Percentiles rank a stretch among this genome's conserved stretches.
Conservation (phyloP, 2,797 vertebrate species). For the Melanotaenia pygmaea region DNA sequence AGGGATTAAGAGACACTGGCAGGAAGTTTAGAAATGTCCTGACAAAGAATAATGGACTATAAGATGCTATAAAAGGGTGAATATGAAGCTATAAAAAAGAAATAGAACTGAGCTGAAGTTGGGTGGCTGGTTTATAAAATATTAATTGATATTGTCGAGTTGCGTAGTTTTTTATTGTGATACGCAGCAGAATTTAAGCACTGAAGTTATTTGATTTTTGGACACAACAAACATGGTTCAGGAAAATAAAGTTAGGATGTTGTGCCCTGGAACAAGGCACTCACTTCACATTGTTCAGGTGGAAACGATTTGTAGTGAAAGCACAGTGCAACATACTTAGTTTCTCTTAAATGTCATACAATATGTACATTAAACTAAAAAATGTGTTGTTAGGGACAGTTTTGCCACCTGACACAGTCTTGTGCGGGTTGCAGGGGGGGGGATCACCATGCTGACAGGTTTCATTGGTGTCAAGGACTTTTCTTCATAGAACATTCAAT, state of each 20-base stretch:
- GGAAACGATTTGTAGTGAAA: background rate
- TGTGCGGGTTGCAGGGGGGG: background rate
- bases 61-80: conserved; percentile 1
- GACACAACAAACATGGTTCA: background rate
- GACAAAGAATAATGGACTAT: conserved; percentile 48
- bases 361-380: too few relatives aligned
- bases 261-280: conserved; percentile 6
- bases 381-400: background rate
- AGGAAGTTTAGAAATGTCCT: conserved; percentile 61
- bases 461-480: too few relatives aligned
- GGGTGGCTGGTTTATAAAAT: background rate
- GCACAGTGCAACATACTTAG: too few relatives aligned
- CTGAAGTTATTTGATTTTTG: background rate
- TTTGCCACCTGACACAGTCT: background rate
- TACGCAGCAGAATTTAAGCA: too few relatives aligned
- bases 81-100: conserved; percentile 1
- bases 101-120: background rate
- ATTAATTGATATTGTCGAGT: background rate
- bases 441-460: background rate
- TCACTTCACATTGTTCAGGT: background rate
- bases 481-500: too few relatives aligned
- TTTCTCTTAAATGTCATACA: too few relatives aligned
- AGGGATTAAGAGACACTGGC: conserved; percentile 64
- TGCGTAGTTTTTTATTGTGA: too few relatives aligned
- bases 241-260: conserved; percentile 23